These are phyloP conservation scores for Microcebus tavaratra DNA, from an alignment of 2,113 vertebrate genomes.

Conservation along the genomic window DNA sequence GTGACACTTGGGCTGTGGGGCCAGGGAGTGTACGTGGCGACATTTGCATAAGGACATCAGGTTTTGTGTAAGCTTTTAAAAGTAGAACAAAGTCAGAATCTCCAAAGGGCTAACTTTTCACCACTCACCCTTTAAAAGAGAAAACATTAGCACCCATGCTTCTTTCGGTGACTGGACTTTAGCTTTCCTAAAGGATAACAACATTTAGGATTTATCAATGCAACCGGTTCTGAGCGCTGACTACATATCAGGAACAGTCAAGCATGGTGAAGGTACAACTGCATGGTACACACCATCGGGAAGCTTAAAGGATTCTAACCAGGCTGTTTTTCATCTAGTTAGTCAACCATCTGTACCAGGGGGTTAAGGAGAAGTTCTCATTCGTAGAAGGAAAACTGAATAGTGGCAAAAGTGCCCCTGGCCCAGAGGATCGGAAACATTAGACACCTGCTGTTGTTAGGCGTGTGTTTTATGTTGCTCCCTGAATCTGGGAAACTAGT, in stretches of 20 bases:
- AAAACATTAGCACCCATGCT: not conserved
- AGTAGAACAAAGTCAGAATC: not conserved
- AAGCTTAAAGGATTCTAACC: not conserved
- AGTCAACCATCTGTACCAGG: not conserved
- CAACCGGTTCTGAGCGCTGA: not conserved
- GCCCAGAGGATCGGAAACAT: not conserved
- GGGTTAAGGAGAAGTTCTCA: not conserved
- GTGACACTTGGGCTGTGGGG: not conserved
- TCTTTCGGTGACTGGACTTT: not conserved
- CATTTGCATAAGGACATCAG: not conserved
- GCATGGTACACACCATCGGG: fast-evolving
- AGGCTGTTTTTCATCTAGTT: not conserved
- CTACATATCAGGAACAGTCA: fast-evolving
- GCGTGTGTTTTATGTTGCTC: not conserved
- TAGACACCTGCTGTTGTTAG: not conserved
- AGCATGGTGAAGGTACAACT: fast-evolving
- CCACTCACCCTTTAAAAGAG: not conserved
- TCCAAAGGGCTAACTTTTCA: not conserved
- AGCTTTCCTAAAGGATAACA: not conserved
- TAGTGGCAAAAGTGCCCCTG: not conserved
- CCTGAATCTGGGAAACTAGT: not conserved
- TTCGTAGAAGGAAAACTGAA: not conserved
- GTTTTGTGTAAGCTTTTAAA: not conserved
- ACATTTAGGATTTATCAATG: not conserved
- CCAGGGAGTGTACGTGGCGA: not conserved